These are phyloP conservation scores for Gerris lacustris DNA, from an alignment of 2,888 invertebrate genomes.

Conservation along the genomic window DNA sequence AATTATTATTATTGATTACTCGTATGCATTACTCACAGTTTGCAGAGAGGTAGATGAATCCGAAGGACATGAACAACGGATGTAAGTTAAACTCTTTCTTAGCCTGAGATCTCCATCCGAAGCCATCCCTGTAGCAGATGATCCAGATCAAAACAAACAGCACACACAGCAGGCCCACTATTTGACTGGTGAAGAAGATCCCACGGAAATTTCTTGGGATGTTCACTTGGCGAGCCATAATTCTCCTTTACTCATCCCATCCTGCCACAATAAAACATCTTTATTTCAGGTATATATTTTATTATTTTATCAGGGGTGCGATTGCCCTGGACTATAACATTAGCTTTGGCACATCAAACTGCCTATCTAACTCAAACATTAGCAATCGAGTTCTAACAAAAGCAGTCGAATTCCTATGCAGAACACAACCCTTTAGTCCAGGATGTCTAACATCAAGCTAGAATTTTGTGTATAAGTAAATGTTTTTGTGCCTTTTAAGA, in stretches of 20 bases:
- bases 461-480: too few species aligned
- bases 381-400: too few species aligned
- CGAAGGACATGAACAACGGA: constrained; percentile 72
- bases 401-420: too few species aligned
- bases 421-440: too few species aligned
- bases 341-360: too few species aligned
- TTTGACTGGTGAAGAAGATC: constrained; percentile 38
- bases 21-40: constrained; percentile 50
- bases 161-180: constrained; percentile 44
- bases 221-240: neutral
- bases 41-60: constrained; percentile 65
- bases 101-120: constrained; percentile 52
- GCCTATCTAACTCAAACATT: too few species aligned
- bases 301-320: too few species aligned
- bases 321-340: too few species aligned
- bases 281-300: too few species aligned
- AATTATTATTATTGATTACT: too few species aligned
- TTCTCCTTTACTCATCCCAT: neutral
- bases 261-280: neutral
- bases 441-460: too few species aligned
- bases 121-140: constrained; percentile 47
- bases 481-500: too few species aligned
- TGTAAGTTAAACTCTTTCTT: constrained; percentile 70
- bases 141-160: constrained; percentile 53
- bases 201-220: constrained; percentile 26